Conservation (phyloP, 2,113 vertebrate species). For the Caranx melampygus region DNA sequence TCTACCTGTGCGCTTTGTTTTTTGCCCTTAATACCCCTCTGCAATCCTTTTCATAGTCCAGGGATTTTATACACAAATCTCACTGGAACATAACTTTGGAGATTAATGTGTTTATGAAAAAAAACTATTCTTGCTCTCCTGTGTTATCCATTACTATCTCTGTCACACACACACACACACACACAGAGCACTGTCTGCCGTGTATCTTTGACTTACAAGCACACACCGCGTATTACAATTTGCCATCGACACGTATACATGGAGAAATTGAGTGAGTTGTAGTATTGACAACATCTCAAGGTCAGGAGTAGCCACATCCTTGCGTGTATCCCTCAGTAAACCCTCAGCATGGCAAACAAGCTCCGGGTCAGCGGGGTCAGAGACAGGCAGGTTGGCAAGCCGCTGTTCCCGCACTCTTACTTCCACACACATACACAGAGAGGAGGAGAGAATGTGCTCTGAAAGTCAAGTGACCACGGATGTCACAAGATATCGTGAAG, state of each 20-base stretch:
- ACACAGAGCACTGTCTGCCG: background rate
- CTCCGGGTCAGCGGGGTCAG: slow-evolving; percentile 44
- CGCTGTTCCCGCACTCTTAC: slow-evolving; percentile 27
- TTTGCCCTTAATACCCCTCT: slow-evolving; percentile 26
- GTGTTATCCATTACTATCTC: slow-evolving; percentile 13
- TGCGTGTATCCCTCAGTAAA: slow-evolving; percentile 17
- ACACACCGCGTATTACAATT: background rate
- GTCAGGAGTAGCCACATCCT: slow-evolving; percentile 52
- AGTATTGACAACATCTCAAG: slow-evolving; percentile 60
- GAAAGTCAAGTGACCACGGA: slow-evolving; percentile 62
- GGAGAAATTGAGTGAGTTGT: slow-evolving; percentile 39
- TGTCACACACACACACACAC: background rate
- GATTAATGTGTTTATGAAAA: slow-evolving; percentile 44
- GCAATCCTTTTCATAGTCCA: slow-evolving; percentile 6
- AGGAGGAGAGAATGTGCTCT: slow-evolving; percentile 37
- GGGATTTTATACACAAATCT: slow-evolving; percentile 49
- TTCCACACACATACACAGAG: slow-evolving; percentile 37
- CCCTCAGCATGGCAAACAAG: slow-evolving; percentile 65
- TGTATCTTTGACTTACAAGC: background rate
- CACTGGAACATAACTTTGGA: slow-evolving; percentile 32
- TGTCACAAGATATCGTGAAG: slow-evolving; percentile 32
- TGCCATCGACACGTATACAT: background rate
- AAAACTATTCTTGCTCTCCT: background rate
- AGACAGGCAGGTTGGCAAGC: slow-evolving; percentile 34
- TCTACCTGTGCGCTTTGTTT: slow-evolving; percentile 33